Conservation (phyloP, 2,888 invertebrate genomes). For the Epistrophe eligans region DNA sequence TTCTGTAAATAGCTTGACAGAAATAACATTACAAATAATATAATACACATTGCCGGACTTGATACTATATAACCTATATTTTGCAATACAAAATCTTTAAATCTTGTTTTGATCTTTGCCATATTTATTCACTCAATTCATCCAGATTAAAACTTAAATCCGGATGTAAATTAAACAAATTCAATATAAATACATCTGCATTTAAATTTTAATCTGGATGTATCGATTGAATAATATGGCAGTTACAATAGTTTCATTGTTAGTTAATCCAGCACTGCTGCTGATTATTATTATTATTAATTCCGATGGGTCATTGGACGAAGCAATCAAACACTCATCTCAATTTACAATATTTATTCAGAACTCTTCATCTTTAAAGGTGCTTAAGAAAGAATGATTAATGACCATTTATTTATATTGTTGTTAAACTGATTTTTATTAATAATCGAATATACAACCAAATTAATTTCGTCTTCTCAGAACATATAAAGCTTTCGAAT, state of each 20-base stretch:
- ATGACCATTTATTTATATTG: background rate
- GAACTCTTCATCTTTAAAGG: background rate
- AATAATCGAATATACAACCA: background rate
- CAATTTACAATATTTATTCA: background rate
- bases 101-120: no score
- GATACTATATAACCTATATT: no score
- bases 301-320: constrained; percentile 1
- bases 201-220: no score
- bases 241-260: background rate
- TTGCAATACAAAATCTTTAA: no score
- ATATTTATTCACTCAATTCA: no score
- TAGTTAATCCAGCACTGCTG: background rate
- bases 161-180: no score
- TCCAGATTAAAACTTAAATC: no score
- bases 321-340: background rate
- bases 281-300: background rate
- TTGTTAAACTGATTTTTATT: background rate
- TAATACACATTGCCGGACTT: background rate
- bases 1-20: background rate
- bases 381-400: background rate
- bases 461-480: background rate
- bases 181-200: no score
- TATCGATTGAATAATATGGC: no score
- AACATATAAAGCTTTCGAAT: background rate
- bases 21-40: background rate